A percentile compares a stretch with the other conserved stretches of the same genome.
phyloP scores from a whole-genome alignment of 2,113 vertebrate species.

The Brachypodius melanocephalos region DNA sequence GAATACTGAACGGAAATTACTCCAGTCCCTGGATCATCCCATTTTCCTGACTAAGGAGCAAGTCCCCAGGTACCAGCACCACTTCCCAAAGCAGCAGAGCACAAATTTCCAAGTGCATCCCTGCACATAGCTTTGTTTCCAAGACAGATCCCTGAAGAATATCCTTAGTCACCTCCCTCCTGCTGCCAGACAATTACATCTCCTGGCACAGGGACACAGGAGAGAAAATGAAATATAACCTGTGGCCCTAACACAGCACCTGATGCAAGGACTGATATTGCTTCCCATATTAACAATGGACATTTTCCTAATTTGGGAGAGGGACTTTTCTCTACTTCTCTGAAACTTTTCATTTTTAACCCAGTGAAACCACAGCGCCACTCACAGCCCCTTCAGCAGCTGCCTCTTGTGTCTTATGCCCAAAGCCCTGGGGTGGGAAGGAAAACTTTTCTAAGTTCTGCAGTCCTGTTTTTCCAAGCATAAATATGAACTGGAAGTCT shows the following conservation, averaged over 20 bases:
- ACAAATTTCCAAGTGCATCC: background rate
- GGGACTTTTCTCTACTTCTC: background rate
- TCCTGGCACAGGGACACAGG: background rate
- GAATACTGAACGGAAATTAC: background rate
- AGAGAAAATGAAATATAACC: background rate
- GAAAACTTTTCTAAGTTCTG: background rate
- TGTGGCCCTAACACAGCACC: background rate
- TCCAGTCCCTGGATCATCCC: background rate
- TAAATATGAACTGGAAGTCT: background rate
- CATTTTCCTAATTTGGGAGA: background rate
- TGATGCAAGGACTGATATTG: background rate
- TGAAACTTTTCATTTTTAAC: background rate
- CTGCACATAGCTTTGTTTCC: background rate
- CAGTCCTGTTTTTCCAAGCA: background rate
- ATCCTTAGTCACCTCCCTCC: conserved; percentile 25
- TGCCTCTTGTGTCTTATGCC: background rate
- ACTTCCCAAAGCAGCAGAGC: background rate
- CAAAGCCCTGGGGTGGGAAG: background rate
- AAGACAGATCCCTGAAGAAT: background rate
- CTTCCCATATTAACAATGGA: background rate
- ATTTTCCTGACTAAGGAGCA: background rate
- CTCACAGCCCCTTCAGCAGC: background rate
- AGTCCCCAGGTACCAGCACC: background rate
- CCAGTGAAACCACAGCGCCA: background rate
- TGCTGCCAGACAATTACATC: background rate